Evolutionary conservation across 2,113 vertebrate genomes (phyloP), one percentile per base, ranked within the genome.

Genomic region (Halcyon malimbica): DNA sequence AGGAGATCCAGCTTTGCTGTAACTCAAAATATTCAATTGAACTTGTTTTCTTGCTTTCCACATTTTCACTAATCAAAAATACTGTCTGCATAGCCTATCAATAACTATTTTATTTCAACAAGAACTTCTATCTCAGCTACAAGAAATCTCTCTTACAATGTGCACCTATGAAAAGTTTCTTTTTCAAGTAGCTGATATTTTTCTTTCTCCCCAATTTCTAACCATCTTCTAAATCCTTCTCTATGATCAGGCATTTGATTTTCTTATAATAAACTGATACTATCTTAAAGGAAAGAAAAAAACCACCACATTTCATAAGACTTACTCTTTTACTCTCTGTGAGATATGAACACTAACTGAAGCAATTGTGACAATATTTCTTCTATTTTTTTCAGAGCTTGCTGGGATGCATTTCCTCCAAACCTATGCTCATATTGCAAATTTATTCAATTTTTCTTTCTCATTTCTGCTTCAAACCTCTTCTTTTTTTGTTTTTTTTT

Each of bases 391-490:
- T 74, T 79, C 8, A 75, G 79, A 69, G 26, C 8, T 82, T 76
- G 5, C 17, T 68, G 39, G 53, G 56, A 56, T 88, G 21, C 4
- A 37, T 74, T 92, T 87, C 14, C 76, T 65, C 23, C n/a, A 90
- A 88, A 67, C 5, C 8, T 74, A 25, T 39, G 13, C 6, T 78
- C 33, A 62, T 67, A 65, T 76, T 87, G 62, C 21, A 53, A 44
- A 83, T 79, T 77, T 85, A 67, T 93, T 95, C 17, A 56, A 25
- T 18, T 77, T 80, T 76, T 75, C 19, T 83, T 91, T 64, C 53
- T 62, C 23, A 56, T 81, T 83, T 94, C 57, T 93, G 11, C 53
- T 86, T 84, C 67, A 73, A 87, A 94, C 83, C 16, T 57, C 17
- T 78, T 23, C 25, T 51, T 54, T 70, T 79, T n/a, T 29, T 53